Evolutionary conservation across 2,888 invertebrate genomes (phyloP), one percentile per base, ranked within the genome.

Genomic region (Thymelicus acteon): DNA sequence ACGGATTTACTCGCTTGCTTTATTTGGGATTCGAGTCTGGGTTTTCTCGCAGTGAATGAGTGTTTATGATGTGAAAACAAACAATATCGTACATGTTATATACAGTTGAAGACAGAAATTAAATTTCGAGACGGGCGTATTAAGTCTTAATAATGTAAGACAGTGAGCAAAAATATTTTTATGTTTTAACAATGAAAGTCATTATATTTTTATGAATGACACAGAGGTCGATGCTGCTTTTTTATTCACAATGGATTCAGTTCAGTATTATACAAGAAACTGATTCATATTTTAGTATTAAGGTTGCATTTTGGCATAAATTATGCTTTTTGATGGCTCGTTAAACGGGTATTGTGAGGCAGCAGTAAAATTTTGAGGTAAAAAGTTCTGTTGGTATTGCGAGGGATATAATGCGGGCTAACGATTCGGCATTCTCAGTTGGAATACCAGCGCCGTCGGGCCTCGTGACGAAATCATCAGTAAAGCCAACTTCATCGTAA

Each of bases 391-490:
- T 60, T 37, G 37, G 48, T 48, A 61, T 54, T 66, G 71, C 72
- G 73, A 49, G 52, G 72, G 71, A 67, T 73, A 73, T 72, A 74
- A 74, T 76, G 72, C 68, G 65, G 60, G 61, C 64, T 71, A 72
- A 75, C 72, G 76, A 78, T 74, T 75, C 76, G 74, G 73, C 76
- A 77, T 77, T 77, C 75, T 75, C 72, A 64, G n/a, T 72, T 76
- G 77, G 77, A 77, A 77, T 77, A 78, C 78, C 72, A 62, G 75
- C 73, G 31, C 75, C 78, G 31, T 75, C 78, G 24, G 72, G 75
- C 77, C 52, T 60, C 68, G 66, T 64, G 64, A 64, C 44, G 71
- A 75, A 67, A 71, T 71, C 67, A 72, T 72, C 73, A 72, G 68
- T 73, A 71, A 72, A 65, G 60, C 39, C 61, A 63, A 72, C 63